Percentiles rank a stretch among this genome's conserved stretches.
These are phyloP conservation scores for Drosophila aff. DNA, from an alignment of 1,140 invertebrate genomes.

Conservation along the genomic window DNA sequence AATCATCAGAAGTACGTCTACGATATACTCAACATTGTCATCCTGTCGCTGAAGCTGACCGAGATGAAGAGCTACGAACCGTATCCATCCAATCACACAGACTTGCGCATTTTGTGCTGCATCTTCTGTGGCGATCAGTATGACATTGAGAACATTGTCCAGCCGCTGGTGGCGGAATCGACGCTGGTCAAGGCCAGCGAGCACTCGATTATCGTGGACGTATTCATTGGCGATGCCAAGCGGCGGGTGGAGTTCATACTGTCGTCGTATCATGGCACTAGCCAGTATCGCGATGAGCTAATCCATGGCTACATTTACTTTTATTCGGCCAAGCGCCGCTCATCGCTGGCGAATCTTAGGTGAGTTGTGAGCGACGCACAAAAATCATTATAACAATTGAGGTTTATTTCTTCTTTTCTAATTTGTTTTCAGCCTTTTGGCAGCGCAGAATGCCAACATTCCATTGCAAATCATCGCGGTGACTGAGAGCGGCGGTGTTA, in stretches of 20 bases:
- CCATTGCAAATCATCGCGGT: slow-evolving; percentile 98
- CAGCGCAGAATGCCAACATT: slow-evolving; percentile 96
- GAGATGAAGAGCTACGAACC: slow-evolving; percentile 83
- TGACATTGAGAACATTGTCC: slow-evolving; percentile 94
- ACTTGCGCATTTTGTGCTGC: slow-evolving; percentile 95
- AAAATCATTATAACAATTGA: too few relatives aligned
- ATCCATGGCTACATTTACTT: slow-evolving; percentile 98
- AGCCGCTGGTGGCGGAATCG: slow-evolving; percentile 94
- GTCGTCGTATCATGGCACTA: slow-evolving; percentile 97
- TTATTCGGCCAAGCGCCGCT: slow-evolving; percentile 97
- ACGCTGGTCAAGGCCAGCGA: slow-evolving; percentile 94
- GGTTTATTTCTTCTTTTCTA: not conserved
- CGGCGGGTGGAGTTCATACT: slow-evolving; percentile 96
- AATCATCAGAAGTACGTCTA: slow-evolving; percentile 85
- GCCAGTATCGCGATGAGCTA: slow-evolving; percentile 95
- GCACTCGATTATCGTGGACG: slow-evolving; percentile 95
- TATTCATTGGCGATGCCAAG: slow-evolving; percentile 95
- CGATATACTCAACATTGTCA: slow-evolving; percentile 83
- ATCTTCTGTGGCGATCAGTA: slow-evolving; percentile 99
- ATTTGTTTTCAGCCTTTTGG: slow-evolving; percentile 91
- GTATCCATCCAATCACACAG: slow-evolving; percentile 84
- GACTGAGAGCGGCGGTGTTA: slow-evolving; percentile 93
- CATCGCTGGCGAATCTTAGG: slow-evolving; percentile 96
- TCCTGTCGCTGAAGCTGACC: slow-evolving; percentile 77
- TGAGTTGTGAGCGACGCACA: slow-evolving; percentile 87